These are phyloP conservation scores for Poecilia picta DNA, from an alignment of 2,797 vertebrate species.

Conservation along the genomic window DNA sequence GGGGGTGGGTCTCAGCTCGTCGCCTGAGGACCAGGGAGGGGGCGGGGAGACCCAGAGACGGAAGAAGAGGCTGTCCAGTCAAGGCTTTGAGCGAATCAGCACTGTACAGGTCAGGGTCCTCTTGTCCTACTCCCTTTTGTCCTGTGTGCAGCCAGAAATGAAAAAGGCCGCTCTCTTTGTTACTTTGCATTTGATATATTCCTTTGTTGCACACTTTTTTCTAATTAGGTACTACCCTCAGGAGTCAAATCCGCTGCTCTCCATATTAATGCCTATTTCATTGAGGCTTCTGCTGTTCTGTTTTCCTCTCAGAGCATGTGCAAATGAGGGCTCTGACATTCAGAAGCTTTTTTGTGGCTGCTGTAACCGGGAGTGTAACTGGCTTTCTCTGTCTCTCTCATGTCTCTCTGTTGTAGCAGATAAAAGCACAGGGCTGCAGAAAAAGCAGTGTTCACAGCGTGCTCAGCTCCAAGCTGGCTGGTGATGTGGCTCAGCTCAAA, in stretches of 20 bases:
- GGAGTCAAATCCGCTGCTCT: constrained; percentile 59
- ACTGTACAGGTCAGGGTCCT: constrained; percentile 81
- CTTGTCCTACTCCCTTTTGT: constrained; percentile 54
- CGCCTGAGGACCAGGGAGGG: constrained; percentile 84
- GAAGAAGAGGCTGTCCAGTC: constrained; percentile 86
- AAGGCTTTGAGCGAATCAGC: constrained; percentile 81
- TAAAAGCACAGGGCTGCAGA: constrained; percentile 85
- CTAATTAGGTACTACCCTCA: constrained; percentile 64
- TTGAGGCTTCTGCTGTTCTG: constrained; percentile 40
- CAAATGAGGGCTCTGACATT: constrained; percentile 52
- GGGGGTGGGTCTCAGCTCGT: constrained; percentile 85
- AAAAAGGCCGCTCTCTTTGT: constrained; percentile 62
- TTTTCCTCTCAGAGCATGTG: constrained; percentile 51
- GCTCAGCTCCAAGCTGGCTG: constrained; percentile 78
- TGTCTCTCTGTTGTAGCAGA: constrained; percentile 76
- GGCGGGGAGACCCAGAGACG: constrained; percentile 84
- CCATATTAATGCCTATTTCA: constrained; percentile 62
- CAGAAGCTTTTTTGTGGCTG: constrained; percentile 51
- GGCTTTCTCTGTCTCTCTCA: constrained; percentile 56
- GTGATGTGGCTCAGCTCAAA: constrained; percentile 85
- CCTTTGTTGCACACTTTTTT: constrained; percentile 65
- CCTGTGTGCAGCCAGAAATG: constrained; percentile 42
- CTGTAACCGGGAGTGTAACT: constrained; percentile 59
- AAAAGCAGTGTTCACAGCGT: constrained; percentile 76
- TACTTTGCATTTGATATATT: constrained; percentile 58